Evolutionary conservation across 2,888 invertebrate genomes (phyloP), one percentile per base, ranked within the genome.

Genomic region (Eretmocerus hayati): DNA sequence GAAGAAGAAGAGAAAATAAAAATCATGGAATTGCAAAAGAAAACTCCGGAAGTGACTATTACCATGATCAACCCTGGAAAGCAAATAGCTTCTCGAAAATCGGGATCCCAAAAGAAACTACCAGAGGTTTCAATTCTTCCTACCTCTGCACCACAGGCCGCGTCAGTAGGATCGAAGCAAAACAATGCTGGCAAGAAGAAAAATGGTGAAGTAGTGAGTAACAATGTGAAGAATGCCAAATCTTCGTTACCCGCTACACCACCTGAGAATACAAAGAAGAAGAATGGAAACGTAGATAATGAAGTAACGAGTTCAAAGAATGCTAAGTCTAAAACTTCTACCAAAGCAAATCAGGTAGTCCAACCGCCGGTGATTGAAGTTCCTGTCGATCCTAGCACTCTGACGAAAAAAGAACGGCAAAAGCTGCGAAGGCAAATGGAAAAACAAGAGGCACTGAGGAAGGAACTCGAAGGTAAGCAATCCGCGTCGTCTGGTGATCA

Each of bases 21-120:
- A 55, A 53, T 72, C 20, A 67, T 72, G 55, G 73, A 72, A 52
- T 56, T 73, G 9, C 69, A 68, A 36, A 71, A 71, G 52, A 71
- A 71, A 45, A 72, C 72, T 2, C 73, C 74, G 0, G 74, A 73
- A 58, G 73, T 74, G 5, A 74, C 74, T 15, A 74, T 74, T 46
- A 74, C 74, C 3, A 72, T 74, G 5, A 73, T 74, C 6, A 71
- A 74, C 56, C 70, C 72, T 4, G 65, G 69, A 30, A 71, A 67
- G 42, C 66, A 65, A 22, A 55, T 56, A 15, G 47, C 62, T 19
- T 55, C 65, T 13, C 68, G 67, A 42, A 66, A 63, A 56, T 50
- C 58, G 49, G 50, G 59, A 37, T 62, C 62, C 33, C 66, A 63
- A 38, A 61, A 62, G 38, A 64, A 69, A 46, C 55, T 71, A 46